These are phyloP conservation scores for Diachasmimorpha longicaudata DNA, from an alignment of 1,140 invertebrate genomes.

Conservation along the genomic window DNA sequence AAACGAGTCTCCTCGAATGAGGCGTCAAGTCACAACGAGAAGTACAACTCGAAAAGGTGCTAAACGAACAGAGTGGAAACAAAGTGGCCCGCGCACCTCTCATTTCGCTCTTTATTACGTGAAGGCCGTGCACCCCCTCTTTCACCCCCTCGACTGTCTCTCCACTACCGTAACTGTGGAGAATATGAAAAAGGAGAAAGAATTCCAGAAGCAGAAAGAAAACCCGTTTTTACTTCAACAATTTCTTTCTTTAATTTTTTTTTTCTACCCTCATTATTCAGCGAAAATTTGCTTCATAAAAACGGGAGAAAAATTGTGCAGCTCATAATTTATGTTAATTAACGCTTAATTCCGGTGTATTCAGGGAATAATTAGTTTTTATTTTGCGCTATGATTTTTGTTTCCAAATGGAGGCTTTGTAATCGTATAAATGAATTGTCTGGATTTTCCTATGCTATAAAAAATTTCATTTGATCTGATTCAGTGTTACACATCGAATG, in stretches of 20 bases:
- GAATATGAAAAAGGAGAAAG: neutral
- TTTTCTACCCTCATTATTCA: neutral
- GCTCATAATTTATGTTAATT: neutral
- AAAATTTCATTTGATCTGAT: no score
- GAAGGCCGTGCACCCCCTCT: neutral
- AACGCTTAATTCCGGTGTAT: neutral
- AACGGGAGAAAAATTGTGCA: neutral
- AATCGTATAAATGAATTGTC: no score
- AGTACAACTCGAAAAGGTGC: constrained; percentile 13
- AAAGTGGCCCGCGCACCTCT: neutral
- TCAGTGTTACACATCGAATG: no score
- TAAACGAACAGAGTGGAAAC: constrained; percentile 8
- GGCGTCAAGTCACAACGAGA: neutral
- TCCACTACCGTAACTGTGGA: neutral
- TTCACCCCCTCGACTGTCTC: neutral
- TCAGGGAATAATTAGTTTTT: neutral
- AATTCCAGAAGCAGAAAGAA: neutral
- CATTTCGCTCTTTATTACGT: neutral
- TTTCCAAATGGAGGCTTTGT: no score
- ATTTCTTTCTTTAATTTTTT: neutral
- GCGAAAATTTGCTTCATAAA: neutral
- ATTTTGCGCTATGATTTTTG: neutral
- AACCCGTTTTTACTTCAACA: neutral
- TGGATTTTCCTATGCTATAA: no score
- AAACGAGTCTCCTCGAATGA: neutral